Evolutionary conservation across 2,113 vertebrate genomes (phyloP).

Genomic region (Thermophis baileyi): DNA sequence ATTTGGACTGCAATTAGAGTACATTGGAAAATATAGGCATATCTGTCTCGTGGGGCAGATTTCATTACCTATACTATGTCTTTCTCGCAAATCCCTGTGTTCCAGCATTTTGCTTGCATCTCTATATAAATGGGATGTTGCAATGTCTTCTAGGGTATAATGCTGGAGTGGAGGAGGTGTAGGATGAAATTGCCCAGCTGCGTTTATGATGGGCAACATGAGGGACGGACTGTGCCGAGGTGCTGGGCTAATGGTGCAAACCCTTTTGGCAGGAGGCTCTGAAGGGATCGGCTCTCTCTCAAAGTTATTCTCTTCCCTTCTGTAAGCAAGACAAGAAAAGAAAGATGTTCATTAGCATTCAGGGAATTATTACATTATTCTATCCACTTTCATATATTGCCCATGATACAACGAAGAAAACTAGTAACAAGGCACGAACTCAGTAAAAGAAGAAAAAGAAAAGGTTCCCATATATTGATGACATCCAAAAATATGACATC

Average conservation of each 20-base stretch:
- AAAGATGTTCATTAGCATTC: background rate
- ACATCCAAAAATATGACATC: background rate
- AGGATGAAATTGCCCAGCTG: constrained; percentile 87
- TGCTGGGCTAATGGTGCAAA: constrained; percentile 97
- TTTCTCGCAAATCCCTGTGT: constrained; percentile 88
- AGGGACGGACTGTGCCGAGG: constrained; percentile 95
- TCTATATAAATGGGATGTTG: constrained; percentile 89
- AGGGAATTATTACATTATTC: accelerated
- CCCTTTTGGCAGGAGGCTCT: constrained; percentile 89
- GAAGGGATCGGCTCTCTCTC: constrained; percentile 82
- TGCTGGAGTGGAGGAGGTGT: constrained; percentile 95
- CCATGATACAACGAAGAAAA: background rate
- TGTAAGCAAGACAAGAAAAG: constrained; percentile 35
- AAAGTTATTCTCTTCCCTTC: constrained; percentile 89
- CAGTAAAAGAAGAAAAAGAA: background rate
- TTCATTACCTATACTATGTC: constrained; percentile 80
- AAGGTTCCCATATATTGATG: background rate
- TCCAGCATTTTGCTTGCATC: constrained; percentile 88
- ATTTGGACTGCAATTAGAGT: background rate
- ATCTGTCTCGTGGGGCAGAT: too few relatives aligned
- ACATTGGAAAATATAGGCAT: background rate
- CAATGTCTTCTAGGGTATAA: constrained; percentile 94
- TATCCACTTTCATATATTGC: background rate
- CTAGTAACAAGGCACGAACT: background rate
- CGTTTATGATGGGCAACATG: constrained; percentile 77